phyloP scores from a whole-genome alignment of 2,113 vertebrate species.

The rat (Rattus norvegicus) region DNA sequence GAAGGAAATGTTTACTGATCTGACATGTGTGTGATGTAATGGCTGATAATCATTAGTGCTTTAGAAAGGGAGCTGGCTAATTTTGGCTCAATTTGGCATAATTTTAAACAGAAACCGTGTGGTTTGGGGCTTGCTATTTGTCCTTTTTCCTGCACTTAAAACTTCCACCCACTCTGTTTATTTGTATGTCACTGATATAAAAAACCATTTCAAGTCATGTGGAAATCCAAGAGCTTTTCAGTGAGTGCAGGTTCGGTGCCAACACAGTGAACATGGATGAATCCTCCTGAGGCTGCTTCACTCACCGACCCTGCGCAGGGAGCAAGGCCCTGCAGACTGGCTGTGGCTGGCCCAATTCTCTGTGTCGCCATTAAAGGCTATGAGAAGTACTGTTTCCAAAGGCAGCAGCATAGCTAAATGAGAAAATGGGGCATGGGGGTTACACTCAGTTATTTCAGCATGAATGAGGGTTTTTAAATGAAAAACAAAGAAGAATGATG shows the following conservation, averaged over 20 bases:
- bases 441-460: background rate
- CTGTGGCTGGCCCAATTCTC: background rate
- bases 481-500: background rate
- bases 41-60: slow-evolving; percentile 63
- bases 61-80: slow-evolving; percentile 61
- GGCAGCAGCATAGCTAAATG: background rate
- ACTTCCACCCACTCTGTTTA: slow-evolving; percentile 67
- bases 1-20: slow-evolving; percentile 59
- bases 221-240: slow-evolving; percentile 55
- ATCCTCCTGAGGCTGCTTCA: background rate
- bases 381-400: background rate
- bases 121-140: slow-evolving; percentile 68
- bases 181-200: slow-evolving; percentile 60
- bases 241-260: slow-evolving; percentile 41
- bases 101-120: slow-evolving; percentile 74
- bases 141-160: slow-evolving; percentile 69
- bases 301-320: background rate
- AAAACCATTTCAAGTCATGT: slow-evolving; percentile 55
- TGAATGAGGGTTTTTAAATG: background rate
- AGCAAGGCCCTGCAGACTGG: background rate
- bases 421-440: background rate
- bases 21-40: slow-evolving; percentile 69
- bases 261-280: slow-evolving; percentile 7
- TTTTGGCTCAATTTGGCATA: slow-evolving; percentile 62
- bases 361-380: background rate